Percentiles rank a stretch among this genome's conserved stretches.
Conservation (phyloP, 2,888 invertebrate species). For the Clunio marinus region DNA sequence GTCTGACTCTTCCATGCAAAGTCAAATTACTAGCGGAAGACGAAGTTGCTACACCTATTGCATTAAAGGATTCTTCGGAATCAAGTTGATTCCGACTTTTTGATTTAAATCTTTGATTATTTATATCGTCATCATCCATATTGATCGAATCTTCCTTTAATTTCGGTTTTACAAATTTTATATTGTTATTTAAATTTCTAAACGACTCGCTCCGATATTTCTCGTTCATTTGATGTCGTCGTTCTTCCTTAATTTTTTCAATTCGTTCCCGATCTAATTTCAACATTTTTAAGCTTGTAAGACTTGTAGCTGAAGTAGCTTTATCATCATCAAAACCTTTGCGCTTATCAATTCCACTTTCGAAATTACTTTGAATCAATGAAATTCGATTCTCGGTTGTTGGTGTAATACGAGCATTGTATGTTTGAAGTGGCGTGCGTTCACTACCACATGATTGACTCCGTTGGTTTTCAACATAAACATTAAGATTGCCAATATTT, state of each 20-base stretch:
- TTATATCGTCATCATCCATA: constrained; percentile 21
- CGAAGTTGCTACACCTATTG: constrained; percentile 25
- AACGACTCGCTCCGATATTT: constrained; percentile 82
- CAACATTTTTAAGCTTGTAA: constrained; percentile 48
- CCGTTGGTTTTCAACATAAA: constrained; percentile 23
- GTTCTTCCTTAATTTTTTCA: constrained; percentile 85
- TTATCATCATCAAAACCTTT: constrained; percentile 45
- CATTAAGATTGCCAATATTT: constrained; percentile 38
- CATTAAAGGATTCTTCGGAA: constrained; percentile 24
- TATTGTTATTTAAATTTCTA: constrained; percentile 57
- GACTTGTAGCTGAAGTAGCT: constrained; percentile 49
- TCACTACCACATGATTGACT: constrained; percentile 40
- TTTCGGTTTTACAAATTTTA: constrained; percentile 54
- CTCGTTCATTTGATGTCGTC: constrained; percentile 77
- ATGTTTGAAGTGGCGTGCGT: constrained; percentile 43
- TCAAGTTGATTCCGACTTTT: constrained; percentile 32
- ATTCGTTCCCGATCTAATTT: constrained; percentile 74
- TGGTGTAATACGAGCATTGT: constrained; percentile 54
- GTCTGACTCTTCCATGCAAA: constrained; percentile 41
- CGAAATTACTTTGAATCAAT: constrained; percentile 54
- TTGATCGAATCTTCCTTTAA: constrained; percentile 44
- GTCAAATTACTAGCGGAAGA: constrained; percentile 32
- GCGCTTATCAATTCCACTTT: constrained; percentile 34
- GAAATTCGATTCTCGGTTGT: constrained; percentile 61
- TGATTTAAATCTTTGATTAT: constrained; percentile 29